Base-by-base conservation (phyloP, 2,113 vertebrate species). In the Entosphenus tridentatus region DNA sequence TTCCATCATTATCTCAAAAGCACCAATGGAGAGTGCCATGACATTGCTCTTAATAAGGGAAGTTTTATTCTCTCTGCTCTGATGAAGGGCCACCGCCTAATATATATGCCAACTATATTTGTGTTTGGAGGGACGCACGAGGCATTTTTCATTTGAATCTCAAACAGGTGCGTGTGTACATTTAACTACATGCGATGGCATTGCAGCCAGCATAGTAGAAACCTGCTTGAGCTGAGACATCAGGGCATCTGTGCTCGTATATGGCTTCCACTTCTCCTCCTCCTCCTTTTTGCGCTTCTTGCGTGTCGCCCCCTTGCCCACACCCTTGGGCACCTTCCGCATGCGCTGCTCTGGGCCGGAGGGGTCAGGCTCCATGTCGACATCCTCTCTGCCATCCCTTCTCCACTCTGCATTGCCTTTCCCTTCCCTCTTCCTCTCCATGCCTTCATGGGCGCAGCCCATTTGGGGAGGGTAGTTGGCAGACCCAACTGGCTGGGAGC, bases 231-330 rank as follows among this genome's bases (percentile, higher is more conserved):
- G 77, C 72, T 88, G 88, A 39, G 83, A 80, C 75, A 79, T 76
- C 71, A 89, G 80, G 0, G 81, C 78, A 71, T 89, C 86, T 0
- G 84, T 74, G 8, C 77, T 78, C 9, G 84, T 74, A 72, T 77
- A 83, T 73, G 84, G 14, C 1, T 74, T 71, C n/a, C 83, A 85
- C 39, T 84, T 84, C 73, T 88, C 87, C 56, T 93, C 90, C 21
- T 88, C 88, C 3, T 95, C 88, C 68, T 81, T 89, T 74, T 83
- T 95, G 69, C 87, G 85, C 74, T 86, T 88, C 76, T 96, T 98
- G 18, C 88, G 85, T 62, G 85, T 80, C 3, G 80, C 79, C 8
- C 82, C 80, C 73, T 83, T 83, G 76, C 95, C 91, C 65, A 81
- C 80, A 0, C 75, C 72, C 74, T 82, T 80, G 72, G 78, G 77